Evolutionary conservation across 2,113 vertebrate genomes (phyloP).

Genomic region (Galemys pyrenaicus): DNA sequence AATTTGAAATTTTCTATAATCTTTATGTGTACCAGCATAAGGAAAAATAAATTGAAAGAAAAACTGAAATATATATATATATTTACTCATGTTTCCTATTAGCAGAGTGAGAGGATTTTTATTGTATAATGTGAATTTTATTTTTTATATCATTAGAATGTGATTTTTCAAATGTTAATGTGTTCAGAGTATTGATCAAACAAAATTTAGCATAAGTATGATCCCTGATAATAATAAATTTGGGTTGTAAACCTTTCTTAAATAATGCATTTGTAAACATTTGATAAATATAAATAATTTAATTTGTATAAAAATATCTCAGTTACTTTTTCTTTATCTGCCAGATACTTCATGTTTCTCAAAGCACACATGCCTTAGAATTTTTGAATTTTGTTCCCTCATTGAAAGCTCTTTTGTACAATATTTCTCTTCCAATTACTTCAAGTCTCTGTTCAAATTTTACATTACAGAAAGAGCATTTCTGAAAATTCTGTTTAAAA

Average conservation of each 20-base stretch:
- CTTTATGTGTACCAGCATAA: not conserved
- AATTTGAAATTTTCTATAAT: not conserved
- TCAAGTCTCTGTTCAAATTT: not conserved
- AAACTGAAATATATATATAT: not conserved
- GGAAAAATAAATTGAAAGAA: not conserved
- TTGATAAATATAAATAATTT: not conserved
- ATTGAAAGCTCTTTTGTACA: not conserved
- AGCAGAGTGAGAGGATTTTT: not conserved
- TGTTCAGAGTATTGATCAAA: too few species aligned
- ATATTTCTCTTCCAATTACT: not conserved
- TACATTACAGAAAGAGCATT: not conserved
- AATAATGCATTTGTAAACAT: not conserved
- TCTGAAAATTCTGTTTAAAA: not conserved
- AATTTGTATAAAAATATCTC: not conserved
- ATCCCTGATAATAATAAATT: not conserved
- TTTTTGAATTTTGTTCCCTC: not conserved
- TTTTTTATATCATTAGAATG: not conserved
- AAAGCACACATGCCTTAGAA: not conserved
- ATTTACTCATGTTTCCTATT: not conserved
- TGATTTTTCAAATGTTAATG: not conserved
- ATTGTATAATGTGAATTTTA: not conserved
- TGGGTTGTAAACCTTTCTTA: not conserved
- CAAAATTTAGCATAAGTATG: not conserved
- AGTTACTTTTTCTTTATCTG: not conserved
- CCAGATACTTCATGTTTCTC: rapidly evolving